Base-by-base conservation (phyloP, 2,797 vertebrate genomes). In the Coendou prehensilis region DNA sequence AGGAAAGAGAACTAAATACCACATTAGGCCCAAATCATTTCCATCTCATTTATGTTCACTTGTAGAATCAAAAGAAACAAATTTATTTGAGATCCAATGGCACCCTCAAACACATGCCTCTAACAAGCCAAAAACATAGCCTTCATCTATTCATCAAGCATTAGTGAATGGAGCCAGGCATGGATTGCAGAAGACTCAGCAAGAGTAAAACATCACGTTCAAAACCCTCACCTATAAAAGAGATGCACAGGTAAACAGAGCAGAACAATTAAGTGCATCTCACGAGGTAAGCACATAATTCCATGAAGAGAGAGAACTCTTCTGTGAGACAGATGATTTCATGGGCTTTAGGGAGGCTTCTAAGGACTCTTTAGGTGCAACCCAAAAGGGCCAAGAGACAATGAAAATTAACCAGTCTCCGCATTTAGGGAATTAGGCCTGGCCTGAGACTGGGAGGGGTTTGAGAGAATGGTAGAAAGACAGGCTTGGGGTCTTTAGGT, bases 11-110 rank as follows among this genome's bases (percentile, higher is more conserved):
- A 56, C 37, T 28, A 80, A 89, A 18, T 37, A 73, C 59, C 10
- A 26, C 33, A 41, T 37, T 76, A 1, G 9, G 69, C 15, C 75
- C 93, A 80, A 88, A 50, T 57, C 45, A 81, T 84, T 88, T 92
- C 64, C 67, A 78, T 64, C 7, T 30, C 37, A 47, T 26, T 54
- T 59, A 64, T 30, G 18, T 52, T 30, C 20, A 73, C 56, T 71
- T 67, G 41, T 15, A n/a, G 11, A 88, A 80, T 91, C 67, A 52
- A 91, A 97, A 95, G 33, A 61, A 87, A 93, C 30, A 71, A 52
- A 57, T 41, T 26, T 73, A 61, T 76, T 37, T 94, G 54, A 88
- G n/a, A 30, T 78, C 50, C 59, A 85, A 85, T 18, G 2, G 9
- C 26, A 61, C 9, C 13, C 37, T 76, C 61, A 64, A 90, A n/a